Percentiles rank a stretch among this genome's conserved stretches.
Conservation (phyloP, 2,888 invertebrate genomes). For the Apodemia mormo region DNA sequence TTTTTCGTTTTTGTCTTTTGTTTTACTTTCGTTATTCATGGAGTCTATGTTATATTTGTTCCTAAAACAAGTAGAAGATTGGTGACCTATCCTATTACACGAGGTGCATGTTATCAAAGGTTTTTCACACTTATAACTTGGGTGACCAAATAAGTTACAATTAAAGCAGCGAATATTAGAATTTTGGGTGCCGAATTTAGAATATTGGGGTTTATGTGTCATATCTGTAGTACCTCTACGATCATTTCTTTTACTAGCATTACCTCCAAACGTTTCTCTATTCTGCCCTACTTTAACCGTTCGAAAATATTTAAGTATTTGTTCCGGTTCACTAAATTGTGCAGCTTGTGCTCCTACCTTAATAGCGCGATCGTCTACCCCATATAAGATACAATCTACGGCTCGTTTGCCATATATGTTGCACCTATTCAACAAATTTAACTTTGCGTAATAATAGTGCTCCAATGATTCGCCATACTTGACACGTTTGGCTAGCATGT, state of each 20-base stretch:
- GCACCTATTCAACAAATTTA: conserved; percentile 31
- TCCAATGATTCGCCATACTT: conserved; percentile 34
- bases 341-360: conserved; percentile 35
- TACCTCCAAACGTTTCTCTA: neutral
- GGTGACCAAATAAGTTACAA: neutral
- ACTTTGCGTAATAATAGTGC: conserved; percentile 31
- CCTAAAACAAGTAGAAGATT: neutral
- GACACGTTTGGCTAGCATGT: conserved; percentile 31
- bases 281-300: conserved; percentile 25
- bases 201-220: neutral
- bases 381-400: conserved; percentile 31
- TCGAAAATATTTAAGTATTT: conserved; percentile 30
- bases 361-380: conserved; percentile 31
- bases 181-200: neutral
- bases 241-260: neutral
- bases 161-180: neutral
- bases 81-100: conserved; percentile 14
- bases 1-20: neutral
- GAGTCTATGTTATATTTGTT: neutral
- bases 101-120: neutral
- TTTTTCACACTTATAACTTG: conserved; percentile 9
- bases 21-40: neutral
- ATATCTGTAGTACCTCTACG: neutral
- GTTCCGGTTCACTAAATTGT: conserved; percentile 27
- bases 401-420: conserved; percentile 30